Base-by-base conservation (phyloP, 2,888 invertebrate genomes). In the Gari tellinella region DNA sequence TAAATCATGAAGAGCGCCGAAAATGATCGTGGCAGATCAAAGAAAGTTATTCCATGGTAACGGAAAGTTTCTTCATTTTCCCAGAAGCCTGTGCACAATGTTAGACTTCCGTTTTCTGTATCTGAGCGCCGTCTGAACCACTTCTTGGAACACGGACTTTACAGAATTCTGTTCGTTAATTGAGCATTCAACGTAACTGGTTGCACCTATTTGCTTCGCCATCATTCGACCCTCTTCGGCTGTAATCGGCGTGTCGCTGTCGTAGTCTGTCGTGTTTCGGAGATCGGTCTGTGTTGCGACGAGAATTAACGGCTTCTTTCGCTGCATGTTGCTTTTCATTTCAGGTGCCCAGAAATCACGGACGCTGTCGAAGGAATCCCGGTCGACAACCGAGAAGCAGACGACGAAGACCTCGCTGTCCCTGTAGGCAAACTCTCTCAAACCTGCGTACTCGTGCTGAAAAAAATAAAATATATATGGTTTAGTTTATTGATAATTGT, bases 221-320 rank as follows among this genome's bases (percentile, higher is more conserved):
- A 86, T 76, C 23, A 73, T 61, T 19, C 61, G 56, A 2, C 88
- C 88, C 52, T 86, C 86, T 21, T 82, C 80, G 12, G 73, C 61
- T 37, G 78, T 77, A 17, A 88, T 82, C 3, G 81, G 83, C 23
- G 73, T 62, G 46, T 82, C 83, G 37, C 80, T 74, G 25, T 81
- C 80, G 41, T 77, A 78, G 25, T 64, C 79, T 10, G 68, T 52
- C 21, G 84, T 83, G 40, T 80, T 78, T 14, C 86, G 67, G 31
- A 84, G 64, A 73, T 88, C 88, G 8, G 80, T 82, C 68, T 86
- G 86, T 1, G 85, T 86, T 12, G 82, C 88, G n/a, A 88, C 85
- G 1, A 88, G 81, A 26, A 88, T 72, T 3, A 86, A 68, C 48
- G 85, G 84, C 14, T 82, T 74, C 64, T 82, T 84, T 2, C 84